Percentiles rank a stretch among this genome's conserved stretches.
These are phyloP conservation scores for Stenchaetothrips biformis DNA, from an alignment of 2,888 invertebrate genomes.

Conservation along the genomic window DNA sequence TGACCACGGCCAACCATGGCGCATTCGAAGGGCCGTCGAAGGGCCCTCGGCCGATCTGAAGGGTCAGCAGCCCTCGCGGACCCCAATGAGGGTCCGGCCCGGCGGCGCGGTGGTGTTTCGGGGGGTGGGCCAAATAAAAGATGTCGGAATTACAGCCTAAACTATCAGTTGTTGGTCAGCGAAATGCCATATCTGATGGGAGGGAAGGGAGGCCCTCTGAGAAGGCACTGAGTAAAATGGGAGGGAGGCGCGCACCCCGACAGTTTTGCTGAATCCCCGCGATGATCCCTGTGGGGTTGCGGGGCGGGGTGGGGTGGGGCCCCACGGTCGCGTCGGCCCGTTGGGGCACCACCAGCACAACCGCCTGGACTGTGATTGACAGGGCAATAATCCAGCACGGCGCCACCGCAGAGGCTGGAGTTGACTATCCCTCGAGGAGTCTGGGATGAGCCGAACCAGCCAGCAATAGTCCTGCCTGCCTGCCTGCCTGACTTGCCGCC, in stretches of 20 bases:
- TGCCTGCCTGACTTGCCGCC: no score
- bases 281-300: no score
- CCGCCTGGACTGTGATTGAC: background rate
- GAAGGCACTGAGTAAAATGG: no score
- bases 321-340: no score
- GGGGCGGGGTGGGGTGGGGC: no score
- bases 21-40: background rate
- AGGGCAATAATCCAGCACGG: background rate
- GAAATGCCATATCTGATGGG: slow-evolving; percentile 21
- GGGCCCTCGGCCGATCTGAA: background rate
- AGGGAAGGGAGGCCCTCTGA: background rate
- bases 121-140: background rate
- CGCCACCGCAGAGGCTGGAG: background rate
- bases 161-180: slow-evolving; percentile 24
- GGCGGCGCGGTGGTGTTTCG: background rate
- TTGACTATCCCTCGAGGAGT: background rate
- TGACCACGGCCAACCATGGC: background rate
- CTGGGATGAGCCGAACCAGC: background rate
- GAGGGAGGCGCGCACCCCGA: background rate
- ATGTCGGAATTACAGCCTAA: slow-evolving; percentile 9
- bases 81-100: slow-evolving; percentile 4
- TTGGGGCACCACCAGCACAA: no score
- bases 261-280: no score
- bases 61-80: background rate
- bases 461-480: background rate